phyloP scores from a whole-genome alignment of 1,140 invertebrate genomes.

The Paralvinella palmiformis region DNA sequence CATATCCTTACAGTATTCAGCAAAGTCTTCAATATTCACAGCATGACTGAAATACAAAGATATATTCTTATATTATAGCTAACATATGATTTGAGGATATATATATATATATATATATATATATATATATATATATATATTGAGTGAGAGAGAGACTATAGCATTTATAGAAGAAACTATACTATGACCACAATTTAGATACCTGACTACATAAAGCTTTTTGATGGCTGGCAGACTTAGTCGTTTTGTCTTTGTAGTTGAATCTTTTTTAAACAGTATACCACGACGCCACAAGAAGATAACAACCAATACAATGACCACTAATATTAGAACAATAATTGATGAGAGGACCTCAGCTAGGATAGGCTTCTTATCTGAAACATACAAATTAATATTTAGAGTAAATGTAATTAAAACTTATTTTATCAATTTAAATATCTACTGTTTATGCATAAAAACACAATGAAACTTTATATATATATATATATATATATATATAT shows the following conservation, averaged over 20 bases:
- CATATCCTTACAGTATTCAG: conserved; percentile 81
- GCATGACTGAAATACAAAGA: conserved; percentile 1
- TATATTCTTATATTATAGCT: neutral
- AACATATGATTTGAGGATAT: neutral
- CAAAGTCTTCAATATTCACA: neutral
- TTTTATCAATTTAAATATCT: neutral
- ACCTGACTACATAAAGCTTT: too few species aligned
- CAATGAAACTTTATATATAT: neutral
- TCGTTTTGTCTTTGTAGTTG: too few species aligned
- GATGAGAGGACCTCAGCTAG: too few species aligned
- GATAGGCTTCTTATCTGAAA: too few species aligned
- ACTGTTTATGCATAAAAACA: neutral
- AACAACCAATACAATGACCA: too few species aligned
- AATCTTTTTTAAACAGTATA: too few species aligned
- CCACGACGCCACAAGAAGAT: too few species aligned
- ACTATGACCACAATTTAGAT: neutral
- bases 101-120: neutral
- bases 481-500: neutral
- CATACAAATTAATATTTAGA: neutral
- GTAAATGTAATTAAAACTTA: neutral
- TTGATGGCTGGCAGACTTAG: too few species aligned
- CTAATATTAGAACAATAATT: too few species aligned
- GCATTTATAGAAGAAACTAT: neutral
- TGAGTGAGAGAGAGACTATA: neutral
- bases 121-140: neutral